These are phyloP conservation scores for Siphamia tubifer DNA, from an alignment of 2,113 vertebrate genomes.

Conservation along the genomic window DNA sequence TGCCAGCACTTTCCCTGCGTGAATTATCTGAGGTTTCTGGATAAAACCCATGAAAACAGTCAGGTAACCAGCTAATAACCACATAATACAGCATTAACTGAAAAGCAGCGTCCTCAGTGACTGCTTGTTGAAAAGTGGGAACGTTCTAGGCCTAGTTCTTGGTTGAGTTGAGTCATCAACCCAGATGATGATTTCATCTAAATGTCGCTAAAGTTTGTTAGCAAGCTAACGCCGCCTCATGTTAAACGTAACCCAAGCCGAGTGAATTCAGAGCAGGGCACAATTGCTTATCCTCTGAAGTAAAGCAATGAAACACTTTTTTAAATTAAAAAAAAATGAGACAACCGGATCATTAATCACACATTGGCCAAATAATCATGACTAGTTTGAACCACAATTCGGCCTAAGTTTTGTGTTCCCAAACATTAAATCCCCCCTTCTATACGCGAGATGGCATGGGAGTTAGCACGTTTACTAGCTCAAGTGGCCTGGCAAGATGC, in stretches of 20 bases:
- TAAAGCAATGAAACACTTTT: not conserved
- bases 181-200: conserved; percentile 47
- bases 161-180: conserved; percentile 66
- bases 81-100: not conserved
- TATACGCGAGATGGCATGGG: not conserved
- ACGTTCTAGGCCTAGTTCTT: conserved; percentile 48
- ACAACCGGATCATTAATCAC: not conserved
- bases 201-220: conserved; percentile 56
- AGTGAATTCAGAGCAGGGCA: not conserved
- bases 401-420: not conserved
- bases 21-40: conserved; percentile 40
- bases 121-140: not conserved
- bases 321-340: no score
- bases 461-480: conserved; percentile 30
- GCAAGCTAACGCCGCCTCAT: conserved; percentile 53
- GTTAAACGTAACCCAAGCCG: not conserved
- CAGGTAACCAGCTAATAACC: conserved; percentile 1
- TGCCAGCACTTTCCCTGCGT: conserved; percentile 49
- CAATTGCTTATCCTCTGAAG: not conserved
- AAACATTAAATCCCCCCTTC: not conserved
- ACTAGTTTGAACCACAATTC: not conserved
- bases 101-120: not conserved
- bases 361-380: not conserved
- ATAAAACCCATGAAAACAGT: conserved; percentile 1
- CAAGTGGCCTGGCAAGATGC: conserved; percentile 17